Evolutionary conservation across 2,888 invertebrate species (phyloP), one percentile per base, ranked within the genome.

Genomic region (Hecatera dysodea): DNA sequence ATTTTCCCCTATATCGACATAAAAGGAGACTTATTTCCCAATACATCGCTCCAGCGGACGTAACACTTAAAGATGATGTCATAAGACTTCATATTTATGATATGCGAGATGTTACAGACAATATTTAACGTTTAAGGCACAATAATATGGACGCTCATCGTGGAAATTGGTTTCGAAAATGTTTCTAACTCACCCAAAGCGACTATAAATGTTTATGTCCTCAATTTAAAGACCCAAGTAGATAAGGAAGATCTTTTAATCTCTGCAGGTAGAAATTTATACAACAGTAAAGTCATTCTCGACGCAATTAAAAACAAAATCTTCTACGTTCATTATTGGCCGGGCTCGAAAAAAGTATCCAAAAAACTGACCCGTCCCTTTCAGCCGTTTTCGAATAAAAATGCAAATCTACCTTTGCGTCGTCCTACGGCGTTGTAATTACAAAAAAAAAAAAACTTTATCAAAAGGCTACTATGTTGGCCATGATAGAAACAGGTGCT

Each of bases 341-440:
- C 53, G 64, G 70, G 68, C 75, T 76, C 57, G 71, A 33, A 79
- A 80, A 82, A 84, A 75, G 60, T 57, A 56, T 72, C 52, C 55
- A 71, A 80, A 86, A 86, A 84, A 83, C 77, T 80, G 81, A 81
- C 80, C 81, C 64, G 75, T 86, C 87, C 87, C 86, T 88, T 87
- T 80, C 81, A 86, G 84, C 81, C 85, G 78, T 82, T 80, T 83
- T 86, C 84, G 87, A 92, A 94, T 94, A 91, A 94, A 94, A 93
- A 94, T 94, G 94, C 91, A 90, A 94, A 94, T 94, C 83, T 81
- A 83, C 89, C 91, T 92, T 93, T 91, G 91, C 91, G 86, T 88
- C 84, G 84, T 83, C 82, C 89, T 87, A 86, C 83, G 77, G 80
- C 75, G 82, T 80, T 86, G 89, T 93, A 93, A 93, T 93, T 92